These are phyloP conservation scores for Pelagia noctiluca DNA, from an alignment of 30 jellyfish, hydroid and myxozoan species.

Conservation along the genomic window DNA sequence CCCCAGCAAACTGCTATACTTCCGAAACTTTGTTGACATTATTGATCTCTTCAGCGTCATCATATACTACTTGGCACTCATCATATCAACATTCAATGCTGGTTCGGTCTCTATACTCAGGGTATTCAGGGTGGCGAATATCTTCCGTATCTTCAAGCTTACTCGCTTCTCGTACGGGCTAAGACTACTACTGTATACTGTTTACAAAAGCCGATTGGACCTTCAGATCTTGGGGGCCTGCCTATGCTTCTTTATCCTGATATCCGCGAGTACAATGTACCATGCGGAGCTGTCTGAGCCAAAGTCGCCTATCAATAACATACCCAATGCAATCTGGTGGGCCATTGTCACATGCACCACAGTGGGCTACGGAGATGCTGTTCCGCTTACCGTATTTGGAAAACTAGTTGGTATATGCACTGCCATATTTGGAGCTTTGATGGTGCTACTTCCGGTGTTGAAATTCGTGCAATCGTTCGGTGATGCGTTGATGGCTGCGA, in stretches of 20 bases:
- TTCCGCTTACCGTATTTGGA: slow-evolving; percentile 69
- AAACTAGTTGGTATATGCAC: slow-evolving; percentile 72
- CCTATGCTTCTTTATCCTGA: slow-evolving; percentile 66
- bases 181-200: slow-evolving; percentile 77
- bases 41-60: slow-evolving; percentile 73
- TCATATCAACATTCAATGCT: slow-evolving; percentile 70
- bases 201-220: slow-evolving; percentile 84
- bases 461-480: slow-evolving; percentile 84
- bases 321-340: slow-evolving; percentile 86
- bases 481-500: slow-evolving; percentile 84
- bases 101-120: slow-evolving; percentile 73
- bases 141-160: slow-evolving; percentile 79
- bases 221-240: slow-evolving; percentile 81
- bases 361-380: slow-evolving; percentile 90
- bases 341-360: slow-evolving; percentile 89
- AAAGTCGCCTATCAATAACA: slow-evolving; percentile 58
- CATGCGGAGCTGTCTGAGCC: slow-evolving; percentile 72
- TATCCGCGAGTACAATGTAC: slow-evolving; percentile 77
- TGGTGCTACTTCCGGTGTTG: slow-evolving; percentile 83
- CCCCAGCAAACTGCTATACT: slow-evolving; percentile 65
- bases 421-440: slow-evolving; percentile 82
- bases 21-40: slow-evolving; percentile 73
- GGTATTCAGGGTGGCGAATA: slow-evolving; percentile 84
- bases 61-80: slow-evolving; percentile 58
- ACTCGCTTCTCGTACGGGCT: slow-evolving; percentile 92